Percentiles rank a stretch among this genome's conserved stretches.
Evolutionary conservation across 2,888 invertebrate genomes (phyloP).

Genomic region (Ecdyonurus torrentis): DNA sequence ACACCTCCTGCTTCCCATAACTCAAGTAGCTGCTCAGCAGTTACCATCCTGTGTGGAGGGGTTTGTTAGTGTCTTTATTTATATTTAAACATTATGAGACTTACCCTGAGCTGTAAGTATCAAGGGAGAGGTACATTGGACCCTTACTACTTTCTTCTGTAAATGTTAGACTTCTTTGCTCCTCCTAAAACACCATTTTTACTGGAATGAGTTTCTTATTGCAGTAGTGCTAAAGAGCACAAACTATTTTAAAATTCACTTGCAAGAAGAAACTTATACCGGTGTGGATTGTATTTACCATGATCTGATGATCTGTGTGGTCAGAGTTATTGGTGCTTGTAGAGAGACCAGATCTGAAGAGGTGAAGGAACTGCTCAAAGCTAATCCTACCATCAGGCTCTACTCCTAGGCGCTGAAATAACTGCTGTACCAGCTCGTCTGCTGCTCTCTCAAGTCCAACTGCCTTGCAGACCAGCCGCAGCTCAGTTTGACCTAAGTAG

Average conservation of each 20-base stretch:
- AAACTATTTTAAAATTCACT: not conserved
- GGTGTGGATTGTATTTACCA: not conserved
- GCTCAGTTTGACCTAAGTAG: constrained; percentile 41
- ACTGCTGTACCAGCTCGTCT: constrained; percentile 39
- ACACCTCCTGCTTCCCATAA: constrained; percentile 58
- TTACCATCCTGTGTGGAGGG: not conserved
- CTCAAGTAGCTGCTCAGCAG: constrained; percentile 32
- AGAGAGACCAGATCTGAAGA: constrained; percentile 25
- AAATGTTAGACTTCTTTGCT: not conserved
- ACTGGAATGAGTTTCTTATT: not conserved
- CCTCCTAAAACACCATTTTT: not conserved
- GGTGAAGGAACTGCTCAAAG: constrained; percentile 44
- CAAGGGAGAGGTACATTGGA: not conserved
- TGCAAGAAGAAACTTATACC: not conserved
- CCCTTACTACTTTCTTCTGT: not conserved
- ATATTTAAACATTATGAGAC: no score
- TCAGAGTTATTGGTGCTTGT: not conserved
- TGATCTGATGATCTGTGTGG: not conserved
- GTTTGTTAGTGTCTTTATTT: not conserved
- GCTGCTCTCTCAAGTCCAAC: constrained; percentile 46
- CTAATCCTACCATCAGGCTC: constrained; percentile 45
- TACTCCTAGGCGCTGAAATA: constrained; percentile 45
- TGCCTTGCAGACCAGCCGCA: constrained; percentile 44
- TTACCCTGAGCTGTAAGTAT: not conserved
- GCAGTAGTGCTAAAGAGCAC: no score